These are phyloP conservation scores for Notodonta ziczac DNA, from an alignment of 2,888 invertebrate genomes.

Conservation along the genomic window DNA sequence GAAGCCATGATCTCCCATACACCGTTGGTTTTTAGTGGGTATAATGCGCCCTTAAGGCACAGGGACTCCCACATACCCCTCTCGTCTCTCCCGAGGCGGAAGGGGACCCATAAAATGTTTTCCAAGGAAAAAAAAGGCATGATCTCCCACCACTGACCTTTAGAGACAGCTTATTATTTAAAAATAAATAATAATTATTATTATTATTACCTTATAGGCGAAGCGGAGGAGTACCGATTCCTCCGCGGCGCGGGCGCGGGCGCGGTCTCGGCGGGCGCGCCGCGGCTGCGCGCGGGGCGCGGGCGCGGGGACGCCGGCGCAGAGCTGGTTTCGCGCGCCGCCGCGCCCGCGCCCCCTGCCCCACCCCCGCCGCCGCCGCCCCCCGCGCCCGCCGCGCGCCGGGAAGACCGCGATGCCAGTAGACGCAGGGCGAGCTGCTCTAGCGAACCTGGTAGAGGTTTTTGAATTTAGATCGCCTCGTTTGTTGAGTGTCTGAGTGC, in stretches of 20 bases:
- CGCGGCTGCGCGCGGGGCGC: conserved; percentile 71
- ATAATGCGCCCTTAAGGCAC: too few relatives aligned
- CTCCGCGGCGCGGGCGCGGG: conserved; percentile 60
- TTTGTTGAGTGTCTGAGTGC: background rate
- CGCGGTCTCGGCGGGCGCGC: conserved; percentile 73
- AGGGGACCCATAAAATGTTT: too few relatives aligned
- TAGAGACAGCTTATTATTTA: too few relatives aligned
- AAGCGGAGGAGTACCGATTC: conserved; percentile 90
- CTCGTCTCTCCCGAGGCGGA: too few relatives aligned
- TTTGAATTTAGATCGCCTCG: background rate
- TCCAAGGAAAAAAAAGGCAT: too few relatives aligned
- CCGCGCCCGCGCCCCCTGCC: conserved; percentile 33
- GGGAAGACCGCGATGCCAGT: conserved; percentile 57
- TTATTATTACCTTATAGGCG: conserved; percentile 91
- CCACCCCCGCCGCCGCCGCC: conserved; percentile 25
- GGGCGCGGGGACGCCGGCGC: conserved; percentile 87
- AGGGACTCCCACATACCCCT: too few relatives aligned
- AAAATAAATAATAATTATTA: too few relatives aligned
- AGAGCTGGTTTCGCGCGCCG: conserved; percentile 65
- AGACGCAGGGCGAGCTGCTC: conserved; percentile 75
- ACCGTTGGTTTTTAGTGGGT: too few relatives aligned
- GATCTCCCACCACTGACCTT: too few relatives aligned
- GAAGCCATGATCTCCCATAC: too few relatives aligned
- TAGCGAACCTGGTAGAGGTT: conserved; percentile 59
- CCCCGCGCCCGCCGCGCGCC: conserved; percentile 35